phyloP scores from a whole-genome alignment of 2,113 vertebrate genomes.

The Anthoscopus minutus region DNA sequence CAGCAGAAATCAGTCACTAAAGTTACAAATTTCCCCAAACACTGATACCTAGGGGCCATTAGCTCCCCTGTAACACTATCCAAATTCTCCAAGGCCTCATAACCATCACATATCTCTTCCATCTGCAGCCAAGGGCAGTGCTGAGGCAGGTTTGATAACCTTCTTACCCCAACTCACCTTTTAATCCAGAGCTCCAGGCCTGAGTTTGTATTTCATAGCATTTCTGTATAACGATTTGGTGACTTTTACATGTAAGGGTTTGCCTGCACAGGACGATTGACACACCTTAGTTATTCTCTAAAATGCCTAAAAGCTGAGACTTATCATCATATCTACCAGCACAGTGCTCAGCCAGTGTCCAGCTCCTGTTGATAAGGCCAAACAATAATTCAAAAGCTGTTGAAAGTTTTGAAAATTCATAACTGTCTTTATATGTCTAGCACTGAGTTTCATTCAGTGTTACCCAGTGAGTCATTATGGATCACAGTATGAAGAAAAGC shows the following conservation, averaged over 20 bases:
- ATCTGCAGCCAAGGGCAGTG: background rate
- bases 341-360: background rate
- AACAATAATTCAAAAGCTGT: background rate
- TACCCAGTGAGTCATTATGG: background rate
- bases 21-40: background rate
- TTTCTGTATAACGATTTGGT: background rate
- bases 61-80: background rate
- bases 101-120: background rate
- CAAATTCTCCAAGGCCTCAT: background rate
- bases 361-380: background rate
- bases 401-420: background rate
- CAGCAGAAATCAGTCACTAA: background rate
- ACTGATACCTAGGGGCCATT: background rate
- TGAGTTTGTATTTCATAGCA: background rate
- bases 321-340: background rate
- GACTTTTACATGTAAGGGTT: background rate
- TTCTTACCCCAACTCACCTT: background rate
- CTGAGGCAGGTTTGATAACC: background rate
- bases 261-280: background rate
- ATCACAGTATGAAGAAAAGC: background rate
- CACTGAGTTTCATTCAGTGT: background rate
- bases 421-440: background rate
- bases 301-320: background rate
- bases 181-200: background rate
- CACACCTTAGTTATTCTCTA: background rate